Base-by-base conservation (phyloP, 2,888 invertebrate species). In the Hirudinaria manillensis region DNA sequence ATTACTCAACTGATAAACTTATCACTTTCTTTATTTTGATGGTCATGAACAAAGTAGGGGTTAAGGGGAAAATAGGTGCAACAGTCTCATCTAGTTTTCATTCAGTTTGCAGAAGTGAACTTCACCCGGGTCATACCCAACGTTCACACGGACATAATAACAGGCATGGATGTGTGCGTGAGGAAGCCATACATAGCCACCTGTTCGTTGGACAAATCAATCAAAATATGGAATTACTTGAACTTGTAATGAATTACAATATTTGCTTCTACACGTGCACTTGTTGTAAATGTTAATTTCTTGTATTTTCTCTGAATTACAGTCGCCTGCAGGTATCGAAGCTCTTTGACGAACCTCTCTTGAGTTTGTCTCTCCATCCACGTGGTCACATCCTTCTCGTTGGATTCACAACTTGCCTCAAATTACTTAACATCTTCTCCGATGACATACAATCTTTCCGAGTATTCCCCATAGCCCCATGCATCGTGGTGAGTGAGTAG, bases 181-280 rank as follows among this genome's bases (percentile, higher is more conserved):
- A 92, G 95, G 91, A 94, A 94, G 83, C 92, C 94, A 0, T 90
- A 94, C 75, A 90, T 94, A 78, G 90, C 94, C 86, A 94, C 95
- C 0, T 88, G 86, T 74, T 91, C 92, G 67, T 87, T 89, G 70
- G 96, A 96, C 84, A 89, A 92, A 80, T 93, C 92, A 55, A 89
- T 96, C 71, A 89, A 93, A 74, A 89, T 96, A 68, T 96, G 96
- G 95, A 93, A 96, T 83, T 95, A 73, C 36, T 61, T 32, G 32
- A 65, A 21, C 32, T 73, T 73, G 73, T 73, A n/a, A 73, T 19
- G 24, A 61, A 61, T 24, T 29, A 61, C 10, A 16, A 13, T 27
- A 16, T 10, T 13, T 6, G 19, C 21, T 7, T 24, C 21, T 61
- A 29, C 19, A 19, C 6, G 10, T 61, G 61, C n/a, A 1, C 19